Evolutionary conservation across 1,140 invertebrate genomes (phyloP), one percentile per base, ranked within the genome.

Genomic region (Pararge aegeria): DNA sequence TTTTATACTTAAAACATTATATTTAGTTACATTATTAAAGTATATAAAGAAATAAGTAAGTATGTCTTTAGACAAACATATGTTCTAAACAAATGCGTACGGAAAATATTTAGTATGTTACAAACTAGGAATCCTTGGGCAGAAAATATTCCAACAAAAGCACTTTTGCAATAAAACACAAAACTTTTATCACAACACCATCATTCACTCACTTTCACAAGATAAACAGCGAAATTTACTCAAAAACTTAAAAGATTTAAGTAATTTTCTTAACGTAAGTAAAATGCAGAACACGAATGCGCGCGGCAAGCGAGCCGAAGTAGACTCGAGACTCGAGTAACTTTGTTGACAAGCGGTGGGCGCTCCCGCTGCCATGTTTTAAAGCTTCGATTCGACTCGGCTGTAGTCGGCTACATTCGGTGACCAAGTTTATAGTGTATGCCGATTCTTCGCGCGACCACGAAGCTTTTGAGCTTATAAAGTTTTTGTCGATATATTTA

Each of bases 291-390:
- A 58, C 53, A 48, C 50, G 59, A 72, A 70, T 67, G 64, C 77
- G 72, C 73, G 69, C 77, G 70, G 63, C 64, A 55, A 51, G 61
- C 73, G 55, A 59, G 70, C 70, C 73, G 65, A 66, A 73, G 58
- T 71, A 71, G 58, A 73, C 52, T 74, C 67, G 65, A 71, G 58
- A 73, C 52, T 74, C 67, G 65, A 82, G 69, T 78, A 80, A 87
- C 75, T 87, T 87, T 88, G 85, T 88, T 88, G 83, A 87, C 85
- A 88, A 87, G 76, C 81, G 73, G 40, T 42, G 54, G 73, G 66
- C 75, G 73, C 74, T 73, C 75, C 61, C 66, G 71, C 73, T 70
- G 80, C 85, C 85, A 88, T 88, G 42, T 85, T 83, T 70, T 61
- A 73, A 64, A 51, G 52, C 73, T 69, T 86, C 85, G 83, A 70